Evolutionary conservation across 2,113 vertebrate species (phyloP), one percentile per base, ranked within the genome.

Genomic region (Hylia prasina): DNA sequence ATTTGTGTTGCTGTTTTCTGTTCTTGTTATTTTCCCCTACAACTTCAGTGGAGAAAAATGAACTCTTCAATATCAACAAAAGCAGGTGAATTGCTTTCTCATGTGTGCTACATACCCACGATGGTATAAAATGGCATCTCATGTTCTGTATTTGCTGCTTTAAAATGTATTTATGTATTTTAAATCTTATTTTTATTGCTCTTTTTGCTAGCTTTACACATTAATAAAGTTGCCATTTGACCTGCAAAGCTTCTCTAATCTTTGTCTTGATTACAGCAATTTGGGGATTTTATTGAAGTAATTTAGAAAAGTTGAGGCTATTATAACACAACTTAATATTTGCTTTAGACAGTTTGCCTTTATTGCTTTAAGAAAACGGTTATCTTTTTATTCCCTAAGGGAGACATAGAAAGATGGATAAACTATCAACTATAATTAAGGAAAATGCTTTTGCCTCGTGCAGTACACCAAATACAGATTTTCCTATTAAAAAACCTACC

Each of bases 241-340:
- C 56, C 64, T 89, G 27, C 21, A 91, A 85, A 50, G 3, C 24
- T 95, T 66, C 64, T 93, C 37, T 31, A 56, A 51, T 85, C 19
- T 89, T 94, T 7, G 7, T 56, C 54, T 87, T 80, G 22, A 94
- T 76, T 96, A 71, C n/a, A 69, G n/a, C 51, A 80, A 63, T 94
- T 87, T 92, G n/a, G 39, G 31, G 73, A 77, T 93, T 95, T 96
- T 90, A 96, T 64, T 91, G 60, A 64, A 75, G 39, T 14, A 92
- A 82, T 90, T 91, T 80, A 92, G n/a, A 96, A 89, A 90, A n/a
- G 42, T 47, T 85, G 28, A 68, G 84, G 19, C 39, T 81, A 56
- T 89, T 94, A 70, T 39, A 95, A 72, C 50, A 73, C 40, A 85
- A 60, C 23, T 47, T 48, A 95, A 44, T 84, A 89, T 65, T 69